These are phyloP conservation scores for Desoria tigrina DNA, from an alignment of 2,888 invertebrate species.

Conservation along the genomic window DNA sequence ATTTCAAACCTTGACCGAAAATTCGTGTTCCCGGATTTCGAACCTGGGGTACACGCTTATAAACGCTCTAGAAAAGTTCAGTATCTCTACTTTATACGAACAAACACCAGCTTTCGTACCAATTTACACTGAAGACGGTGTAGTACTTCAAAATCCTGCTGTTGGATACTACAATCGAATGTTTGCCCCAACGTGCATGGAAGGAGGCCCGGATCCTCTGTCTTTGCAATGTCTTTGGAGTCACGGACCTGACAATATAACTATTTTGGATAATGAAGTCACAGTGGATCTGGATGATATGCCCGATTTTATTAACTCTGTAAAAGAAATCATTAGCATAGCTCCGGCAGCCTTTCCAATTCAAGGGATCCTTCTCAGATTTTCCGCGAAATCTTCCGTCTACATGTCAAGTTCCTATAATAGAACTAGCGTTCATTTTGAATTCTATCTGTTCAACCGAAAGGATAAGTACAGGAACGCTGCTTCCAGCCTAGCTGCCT, in stretches of 20 bases:
- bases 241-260: neutral
- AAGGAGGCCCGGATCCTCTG: neutral
- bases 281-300: neutral
- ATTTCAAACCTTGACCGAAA: neutral
- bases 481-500: neutral
- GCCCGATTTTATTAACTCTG: neutral
- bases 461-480: conserved; percentile 7
- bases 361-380: conserved; percentile 17
- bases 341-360: conserved; percentile 2
- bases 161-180: conserved; percentile 16
- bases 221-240: conserved; percentile 2
- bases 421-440: conserved; percentile 9
- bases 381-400: neutral
- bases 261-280: conserved; percentile 14
- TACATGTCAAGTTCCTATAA: conserved; percentile 16
- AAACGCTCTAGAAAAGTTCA: neutral
- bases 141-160: conserved; percentile 17
- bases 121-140: conserved; percentile 18
- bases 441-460: conserved; percentile 12
- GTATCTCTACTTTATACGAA: neutral
- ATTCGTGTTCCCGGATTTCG: neutral
- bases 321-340: conserved; percentile 13
- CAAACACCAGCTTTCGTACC: neutral
- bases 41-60: neutral
- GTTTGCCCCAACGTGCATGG: neutral